Conservation (phyloP, 2,797 vertebrate species). For the Diplodus puntazzo region DNA sequence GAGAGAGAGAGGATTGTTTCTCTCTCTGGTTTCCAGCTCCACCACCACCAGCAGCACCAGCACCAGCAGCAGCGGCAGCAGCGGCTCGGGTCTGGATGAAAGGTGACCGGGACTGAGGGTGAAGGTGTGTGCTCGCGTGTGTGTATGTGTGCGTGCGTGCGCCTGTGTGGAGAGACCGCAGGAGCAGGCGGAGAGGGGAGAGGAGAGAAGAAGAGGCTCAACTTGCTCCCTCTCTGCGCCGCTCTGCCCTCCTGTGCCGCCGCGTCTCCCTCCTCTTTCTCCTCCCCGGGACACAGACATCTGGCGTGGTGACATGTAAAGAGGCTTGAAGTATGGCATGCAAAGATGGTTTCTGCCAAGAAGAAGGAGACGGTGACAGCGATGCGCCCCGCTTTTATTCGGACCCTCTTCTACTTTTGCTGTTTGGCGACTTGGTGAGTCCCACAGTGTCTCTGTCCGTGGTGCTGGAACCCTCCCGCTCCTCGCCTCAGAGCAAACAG, state of each 20-base stretch:
- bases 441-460: conserved; percentile 54
- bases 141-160: background rate
- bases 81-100: conserved; percentile 59
- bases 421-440: conserved; percentile 95
- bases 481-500: background rate
- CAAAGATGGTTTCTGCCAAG: conserved; percentile 93
- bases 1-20: conserved; percentile 27
- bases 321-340: conserved; percentile 95
- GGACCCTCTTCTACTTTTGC: conserved; percentile 90
- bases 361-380: conserved; percentile 92
- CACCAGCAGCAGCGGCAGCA: conserved; percentile 53
- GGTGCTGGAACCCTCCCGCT: conserved; percentile 31
- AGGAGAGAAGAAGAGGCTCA: conserved; percentile 52
- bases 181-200: conserved; percentile 23
- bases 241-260: conserved; percentile 58
- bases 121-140: conserved; percentile 3
- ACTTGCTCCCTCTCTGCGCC: conserved; percentile 67
- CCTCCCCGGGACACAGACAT: conserved; percentile 83
- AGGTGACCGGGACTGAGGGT: conserved; percentile 58
- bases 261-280: conserved; percentile 60
- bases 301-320: conserved; percentile 86
- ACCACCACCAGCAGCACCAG: background rate
- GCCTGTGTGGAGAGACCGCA: conserved; percentile 55
- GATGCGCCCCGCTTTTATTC: conserved; percentile 86
- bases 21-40: conserved; percentile 36